Evolutionary conservation across 1,140 invertebrate genomes (phyloP).

Genomic region (Doryteuthis pealeii): DNA sequence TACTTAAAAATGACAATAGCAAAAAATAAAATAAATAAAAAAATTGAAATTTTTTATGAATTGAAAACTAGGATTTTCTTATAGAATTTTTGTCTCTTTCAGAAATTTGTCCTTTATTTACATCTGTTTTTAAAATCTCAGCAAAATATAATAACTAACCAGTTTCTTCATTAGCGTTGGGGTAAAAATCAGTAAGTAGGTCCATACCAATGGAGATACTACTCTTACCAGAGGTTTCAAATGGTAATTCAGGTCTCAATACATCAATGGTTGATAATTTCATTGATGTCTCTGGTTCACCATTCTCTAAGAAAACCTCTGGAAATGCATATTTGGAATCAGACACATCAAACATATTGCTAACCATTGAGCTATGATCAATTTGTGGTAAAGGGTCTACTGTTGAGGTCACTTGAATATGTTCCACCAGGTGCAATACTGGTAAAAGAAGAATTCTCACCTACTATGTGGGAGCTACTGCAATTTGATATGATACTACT

Average conservation of each 20-base stretch:
- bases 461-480: no score
- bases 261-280: constrained; percentile 4
- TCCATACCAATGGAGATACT: background rate
- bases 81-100: no score
- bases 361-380: background rate
- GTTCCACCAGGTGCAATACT: background rate
- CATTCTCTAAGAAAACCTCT: constrained; percentile 8
- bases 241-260: background rate
- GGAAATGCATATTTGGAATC: background rate
- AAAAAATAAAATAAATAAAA: no score
- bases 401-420: background rate
- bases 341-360: background rate
- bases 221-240: constrained; percentile 1
- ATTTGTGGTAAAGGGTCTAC: background rate
- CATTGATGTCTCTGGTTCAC: background rate
- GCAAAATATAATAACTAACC: background rate
- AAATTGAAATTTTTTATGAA: no score
- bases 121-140: no score
- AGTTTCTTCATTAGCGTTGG: background rate
- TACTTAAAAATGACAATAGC: no score
- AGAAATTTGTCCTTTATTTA: no score
- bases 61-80: no score
- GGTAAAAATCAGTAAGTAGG: background rate
- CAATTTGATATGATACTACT: no score
- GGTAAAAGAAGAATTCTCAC: background rate